Evolutionary conservation across 2,888 invertebrate species (phyloP).

Genomic region (Oxyscelio sp.): DNA sequence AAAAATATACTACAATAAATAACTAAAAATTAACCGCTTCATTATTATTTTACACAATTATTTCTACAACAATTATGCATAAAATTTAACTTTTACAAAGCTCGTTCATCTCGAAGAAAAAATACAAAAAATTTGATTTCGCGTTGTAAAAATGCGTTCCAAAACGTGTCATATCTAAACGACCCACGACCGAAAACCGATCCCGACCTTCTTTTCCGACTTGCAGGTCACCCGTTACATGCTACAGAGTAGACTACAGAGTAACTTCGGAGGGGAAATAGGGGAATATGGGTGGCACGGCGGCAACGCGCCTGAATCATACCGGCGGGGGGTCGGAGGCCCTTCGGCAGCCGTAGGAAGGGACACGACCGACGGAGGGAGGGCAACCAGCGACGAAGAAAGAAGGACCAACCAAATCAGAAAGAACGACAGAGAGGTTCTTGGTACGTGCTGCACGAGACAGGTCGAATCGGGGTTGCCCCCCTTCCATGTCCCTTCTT

Average conservation of each 20-base stretch:
- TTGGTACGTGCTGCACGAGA: slow-evolving; percentile 32
- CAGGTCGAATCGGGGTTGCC: slow-evolving; percentile 22
- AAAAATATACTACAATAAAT: too few species aligned
- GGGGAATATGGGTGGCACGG: slow-evolving; percentile 68
- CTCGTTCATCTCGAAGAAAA: too few species aligned
- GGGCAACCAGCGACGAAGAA: slow-evolving; percentile 21
- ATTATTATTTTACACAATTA: too few species aligned
- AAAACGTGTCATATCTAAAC: too few species aligned
- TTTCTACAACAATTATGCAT: too few species aligned
- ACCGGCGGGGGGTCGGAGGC: slow-evolving; percentile 65
- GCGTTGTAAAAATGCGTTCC: too few species aligned
- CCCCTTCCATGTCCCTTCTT: slow-evolving; percentile 3
- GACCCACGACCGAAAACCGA: background rate
- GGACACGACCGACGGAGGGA: slow-evolving; percentile 29
- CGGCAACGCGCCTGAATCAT: slow-evolving; percentile 72
- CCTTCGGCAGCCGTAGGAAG: slow-evolving; percentile 9
- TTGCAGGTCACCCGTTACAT: slow-evolving; percentile 5
- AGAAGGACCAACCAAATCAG: background rate
- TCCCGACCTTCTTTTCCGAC: background rate
- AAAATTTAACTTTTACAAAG: too few species aligned
- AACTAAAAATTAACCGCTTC: too few species aligned
- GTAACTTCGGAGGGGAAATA: slow-evolving; percentile 38
- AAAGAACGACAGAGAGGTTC: slow-evolving; percentile 30
- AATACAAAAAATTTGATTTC: too few species aligned
- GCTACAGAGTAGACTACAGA: background rate